Conservation (phyloP, 1,140 invertebrate genomes). For the Tribolium castaneum region DNA sequence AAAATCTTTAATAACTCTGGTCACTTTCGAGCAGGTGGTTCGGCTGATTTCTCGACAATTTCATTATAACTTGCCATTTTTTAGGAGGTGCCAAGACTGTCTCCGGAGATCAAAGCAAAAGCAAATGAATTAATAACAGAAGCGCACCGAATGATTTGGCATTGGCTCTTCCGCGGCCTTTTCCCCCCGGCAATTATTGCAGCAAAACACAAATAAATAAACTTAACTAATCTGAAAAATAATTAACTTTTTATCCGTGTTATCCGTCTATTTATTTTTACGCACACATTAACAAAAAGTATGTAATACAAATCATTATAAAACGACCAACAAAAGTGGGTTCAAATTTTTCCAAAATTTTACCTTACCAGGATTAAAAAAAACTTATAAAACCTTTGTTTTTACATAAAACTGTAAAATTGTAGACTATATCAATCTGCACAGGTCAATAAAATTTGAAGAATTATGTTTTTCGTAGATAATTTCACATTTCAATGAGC, state of each 20-base stretch:
- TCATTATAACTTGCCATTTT: not conserved
- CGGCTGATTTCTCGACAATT: not conserved
- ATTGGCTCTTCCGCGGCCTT: slow-evolving; percentile 2
- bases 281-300: not conserved
- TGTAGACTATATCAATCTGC: too few species aligned
- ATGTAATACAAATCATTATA: too few species aligned
- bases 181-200: not conserved
- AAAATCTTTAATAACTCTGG: not conserved
- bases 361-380: too few species aligned
- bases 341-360: too few species aligned
- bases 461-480: too few species aligned
- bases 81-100: not conserved
- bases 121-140: not conserved
- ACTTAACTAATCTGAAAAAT: not conserved
- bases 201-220: not conserved
- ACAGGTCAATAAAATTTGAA: too few species aligned
- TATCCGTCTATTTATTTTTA: not conserved
- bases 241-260: not conserved
- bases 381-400: too few species aligned
- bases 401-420: too few species aligned
- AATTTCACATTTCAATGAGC: too few species aligned
- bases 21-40: not conserved
- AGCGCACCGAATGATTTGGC: not conserved
- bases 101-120: not conserved
- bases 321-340: too few species aligned